Evolutionary conservation across 2,888 invertebrate genomes (phyloP).

Genomic region (Acrocera orbiculus): DNA sequence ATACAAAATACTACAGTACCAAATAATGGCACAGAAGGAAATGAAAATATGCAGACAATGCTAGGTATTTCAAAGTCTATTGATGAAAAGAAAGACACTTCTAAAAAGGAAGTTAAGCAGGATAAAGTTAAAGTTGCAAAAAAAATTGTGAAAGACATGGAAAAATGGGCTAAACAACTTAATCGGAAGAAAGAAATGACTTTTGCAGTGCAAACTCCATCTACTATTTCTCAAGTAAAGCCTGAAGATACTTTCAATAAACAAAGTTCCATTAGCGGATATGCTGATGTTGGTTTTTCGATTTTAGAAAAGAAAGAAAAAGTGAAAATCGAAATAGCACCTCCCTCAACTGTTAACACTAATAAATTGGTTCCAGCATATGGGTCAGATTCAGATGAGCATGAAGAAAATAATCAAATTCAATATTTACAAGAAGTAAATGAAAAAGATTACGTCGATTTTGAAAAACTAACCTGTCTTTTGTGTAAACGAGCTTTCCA

Average conservation of each 20-base stretch:
- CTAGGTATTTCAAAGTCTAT: conserved; percentile 26
- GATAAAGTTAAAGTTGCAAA: conserved; percentile 96
- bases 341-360: conserved; percentile 5
- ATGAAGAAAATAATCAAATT: conserved; percentile 13
- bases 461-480: conserved; percentile 77
- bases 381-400: conserved; percentile 48
- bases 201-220: conserved; percentile 23
- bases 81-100: conserved; percentile 27
- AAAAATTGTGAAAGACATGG: conserved; percentile 82
- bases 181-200: conserved; percentile 81
- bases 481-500: conserved; percentile 91
- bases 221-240: conserved; percentile 19
- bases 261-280: conserved; percentile 32
- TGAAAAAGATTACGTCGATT: conserved; percentile 67
- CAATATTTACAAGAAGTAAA: conserved; percentile 35
- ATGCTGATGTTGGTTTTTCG: conserved; percentile 86
- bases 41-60: conserved; percentile 3
- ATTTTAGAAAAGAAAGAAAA: conserved; percentile 63
- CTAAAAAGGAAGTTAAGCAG: conserved; percentile 53
- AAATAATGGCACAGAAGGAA: conserved; percentile 16
- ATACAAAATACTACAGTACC: too few species aligned
- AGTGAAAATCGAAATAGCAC: conserved; percentile 26
- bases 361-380: conserved; percentile 56
- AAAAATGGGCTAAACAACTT: conserved; percentile 85
- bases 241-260: conserved; percentile 10